Evolutionary conservation across 1,140 invertebrate species (phyloP), one percentile per base, ranked within the genome.

Genomic region (Hesperophylax magnus): DNA sequence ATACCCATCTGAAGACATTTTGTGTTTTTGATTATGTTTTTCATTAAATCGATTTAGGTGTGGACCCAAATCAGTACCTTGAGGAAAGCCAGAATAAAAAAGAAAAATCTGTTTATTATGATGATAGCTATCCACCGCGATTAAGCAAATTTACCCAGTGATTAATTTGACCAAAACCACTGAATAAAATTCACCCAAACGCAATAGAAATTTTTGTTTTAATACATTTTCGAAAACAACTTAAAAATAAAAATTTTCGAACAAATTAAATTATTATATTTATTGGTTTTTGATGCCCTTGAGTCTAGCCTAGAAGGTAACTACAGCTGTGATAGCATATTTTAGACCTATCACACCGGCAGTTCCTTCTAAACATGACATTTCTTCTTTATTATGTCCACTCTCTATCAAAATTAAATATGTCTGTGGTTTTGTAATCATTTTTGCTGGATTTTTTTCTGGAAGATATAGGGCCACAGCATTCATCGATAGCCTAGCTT

Each of bases 251-350:
- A 0, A 8, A 34, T 34, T 34, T 34, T 9, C 39, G 7, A 39
- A 39, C 34, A 39, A 39, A 39, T 5, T 27, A 27, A 27, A 27
- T 27, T 5, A 14, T 47, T 47, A 47, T n/a, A 11, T 7, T 11
- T 56, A 8, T 56, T 15, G 18, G 11, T 14, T 22, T 56, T 20
- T 61, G 58, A 61, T 22, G 24, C 18, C 8, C 24, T 9, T 15
- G 24, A 61, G 18, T 24, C 18, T 14, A 22, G 58, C 58, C 72
- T 11, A 17, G 31, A 75, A 75, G 72, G 72, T 75, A 75, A 75
- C 72, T 75, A 58, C 72, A 75, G 15, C 72, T 75, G 72, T 75
- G 72, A 75, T 75, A 58, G 54, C 14, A 75, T 58, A 18, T 17
- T 4, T 24, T 31, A 31, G 27, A 75, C 69, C 72, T 75, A 75